Evolutionary conservation across 2,797 vertebrate genomes (phyloP), one percentile per base, ranked within the genome.

Genomic region (Scolopax rusticola): DNA sequence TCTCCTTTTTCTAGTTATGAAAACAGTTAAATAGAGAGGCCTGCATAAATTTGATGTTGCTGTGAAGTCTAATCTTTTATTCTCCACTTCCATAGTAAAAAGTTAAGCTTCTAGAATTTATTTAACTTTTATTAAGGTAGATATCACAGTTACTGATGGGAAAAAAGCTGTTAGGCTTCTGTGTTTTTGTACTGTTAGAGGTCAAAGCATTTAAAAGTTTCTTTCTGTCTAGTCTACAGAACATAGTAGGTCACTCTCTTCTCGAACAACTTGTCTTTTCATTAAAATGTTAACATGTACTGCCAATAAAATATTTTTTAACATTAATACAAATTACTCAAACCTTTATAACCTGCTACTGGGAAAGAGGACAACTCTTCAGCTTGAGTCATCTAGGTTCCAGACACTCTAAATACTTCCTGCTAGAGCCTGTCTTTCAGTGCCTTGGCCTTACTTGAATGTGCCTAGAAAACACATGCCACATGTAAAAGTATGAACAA

Each of bases 331-430:
- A 70, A 75, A 68, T 82, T 27, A 38, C 27, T 76, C 75, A 33
- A 85, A 54, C 4, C 7, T 87, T 76, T 83, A 43, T 53, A 50
- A 54, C 17, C 8, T 0, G 0, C 15, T 84, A 16, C n/a, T 43
- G 87, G 60, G 70, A 96, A 96, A 89, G 59, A 33, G 27, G 57
- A 86, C 12, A 32, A 48, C 32, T 77, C 8, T 40, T 67, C 24
- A 40, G 60, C 71, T 93, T 84, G 70, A 93, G 77, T 94, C 24
- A 69, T 47, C 61, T 78, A 90, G 68, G 67, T 59, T 90, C 87
- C 80, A 93, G 68, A 85, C 19, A 51, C 73, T 48, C 67, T 76
- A 85, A 93, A 88, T 81, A 74, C 18, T 80, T 68, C 18, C 36
- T 81, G 41, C 40, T 45, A 11, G 6, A 68, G 13, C 41, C 60